These are phyloP conservation scores for Watsonalla cultraria DNA, from an alignment of 2,888 invertebrate species.

Conservation along the genomic window DNA sequence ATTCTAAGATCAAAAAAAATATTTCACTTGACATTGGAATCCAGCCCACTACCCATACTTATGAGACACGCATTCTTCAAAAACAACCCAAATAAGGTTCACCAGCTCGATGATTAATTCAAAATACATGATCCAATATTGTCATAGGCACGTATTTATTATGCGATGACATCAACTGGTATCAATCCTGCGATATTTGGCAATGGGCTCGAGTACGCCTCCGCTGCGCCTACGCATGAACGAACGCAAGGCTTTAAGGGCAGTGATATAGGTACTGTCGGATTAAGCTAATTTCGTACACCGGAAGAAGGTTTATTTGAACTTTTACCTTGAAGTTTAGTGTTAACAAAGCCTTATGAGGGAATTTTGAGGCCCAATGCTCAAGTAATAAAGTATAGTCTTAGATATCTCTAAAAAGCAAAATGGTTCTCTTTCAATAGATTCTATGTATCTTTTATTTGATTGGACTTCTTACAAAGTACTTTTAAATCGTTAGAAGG, in stretches of 20 bases:
- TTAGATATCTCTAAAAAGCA: no score
- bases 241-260: constrained; percentile 19
- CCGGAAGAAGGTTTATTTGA: neutral
- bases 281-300: neutral
- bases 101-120: neutral
- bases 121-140: neutral
- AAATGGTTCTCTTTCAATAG: no score
- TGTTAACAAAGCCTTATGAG: no score
- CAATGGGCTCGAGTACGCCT: constrained; percentile 22
- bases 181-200: constrained; percentile 39
- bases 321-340: neutral
- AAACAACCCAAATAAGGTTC: neutral
- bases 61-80: neutral
- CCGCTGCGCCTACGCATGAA: constrained; percentile 27
- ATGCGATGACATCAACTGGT: constrained; percentile 35
- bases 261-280: neutral
- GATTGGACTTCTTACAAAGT: no score
- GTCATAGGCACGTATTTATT: neutral
- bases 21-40: neutral
- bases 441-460: no score
- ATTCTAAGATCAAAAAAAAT: neutral
- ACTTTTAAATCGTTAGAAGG: no score
- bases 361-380: no score
- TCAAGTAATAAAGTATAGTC: no score
- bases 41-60: neutral